Conservation (phyloP, 1,140 invertebrate species). For the Nebria ingens region DNA sequence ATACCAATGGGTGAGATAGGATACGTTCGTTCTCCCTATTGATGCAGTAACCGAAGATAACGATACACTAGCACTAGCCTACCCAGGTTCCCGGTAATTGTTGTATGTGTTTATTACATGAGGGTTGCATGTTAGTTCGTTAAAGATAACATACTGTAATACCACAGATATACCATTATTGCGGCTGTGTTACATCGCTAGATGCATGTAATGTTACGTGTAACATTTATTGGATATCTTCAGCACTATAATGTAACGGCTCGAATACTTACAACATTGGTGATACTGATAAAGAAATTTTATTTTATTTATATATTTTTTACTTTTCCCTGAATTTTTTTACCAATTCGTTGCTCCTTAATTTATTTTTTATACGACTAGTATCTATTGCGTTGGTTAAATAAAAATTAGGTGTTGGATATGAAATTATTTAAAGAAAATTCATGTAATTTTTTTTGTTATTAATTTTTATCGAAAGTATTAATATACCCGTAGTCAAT, state of each 20-base stretch:
- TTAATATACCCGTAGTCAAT: no score
- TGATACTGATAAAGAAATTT: no score
- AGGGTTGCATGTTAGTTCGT: background rate
- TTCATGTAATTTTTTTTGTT: no score
- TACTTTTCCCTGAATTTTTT: no score
- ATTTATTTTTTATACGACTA: background rate
- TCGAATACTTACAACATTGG: background rate
- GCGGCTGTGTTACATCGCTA: background rate
- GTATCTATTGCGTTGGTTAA: no score
- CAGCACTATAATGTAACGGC: background rate
- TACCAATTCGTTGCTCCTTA: background rate
- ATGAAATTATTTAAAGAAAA: no score
- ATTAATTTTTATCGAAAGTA: no score
- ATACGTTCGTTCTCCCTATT: background rate
- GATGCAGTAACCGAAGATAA: background rate
- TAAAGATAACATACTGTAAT: conserved; percentile 3
- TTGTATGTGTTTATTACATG: conserved; percentile 7
- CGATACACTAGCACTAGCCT: background rate
- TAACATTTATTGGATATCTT: background rate
- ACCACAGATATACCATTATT: background rate
- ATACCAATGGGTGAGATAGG: background rate
- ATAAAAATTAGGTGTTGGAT: no score
- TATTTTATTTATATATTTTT: no score
- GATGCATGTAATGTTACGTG: background rate
- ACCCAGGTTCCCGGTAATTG: background rate